Evolutionary conservation across 2,888 invertebrate genomes (phyloP).

Genomic region (Napeogenes inachia): DNA sequence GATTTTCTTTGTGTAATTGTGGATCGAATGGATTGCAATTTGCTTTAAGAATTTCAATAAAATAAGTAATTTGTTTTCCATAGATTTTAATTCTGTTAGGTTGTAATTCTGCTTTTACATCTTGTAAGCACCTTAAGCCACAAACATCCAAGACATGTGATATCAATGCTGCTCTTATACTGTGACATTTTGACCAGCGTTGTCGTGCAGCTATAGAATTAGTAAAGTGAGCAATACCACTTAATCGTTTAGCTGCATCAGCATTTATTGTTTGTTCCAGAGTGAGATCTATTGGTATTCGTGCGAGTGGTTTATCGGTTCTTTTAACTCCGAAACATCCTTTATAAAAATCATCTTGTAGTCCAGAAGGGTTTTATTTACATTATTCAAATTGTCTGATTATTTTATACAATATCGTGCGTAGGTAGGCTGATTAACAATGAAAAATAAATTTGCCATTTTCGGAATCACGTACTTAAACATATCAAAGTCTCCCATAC

Average conservation of each 20-base stretch:
- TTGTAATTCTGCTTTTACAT: slow-evolving; percentile 34
- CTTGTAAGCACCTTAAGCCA: slow-evolving; percentile 30
- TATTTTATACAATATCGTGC: background rate
- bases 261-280: slow-evolving; percentile 38
- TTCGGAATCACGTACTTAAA: background rate
- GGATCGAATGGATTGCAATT: slow-evolving; percentile 9
- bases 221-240: slow-evolving; percentile 28
- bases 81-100: slow-evolving; percentile 14
- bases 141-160: slow-evolving; percentile 28
- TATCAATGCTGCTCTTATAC: slow-evolving; percentile 29
- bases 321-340: slow-evolving; percentile 12
- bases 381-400: slow-evolving; percentile 6
- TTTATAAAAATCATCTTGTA: slow-evolving; percentile 4
- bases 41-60: slow-evolving; percentile 7
- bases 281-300: slow-evolving; percentile 16
- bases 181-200: slow-evolving; percentile 27
- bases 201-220: slow-evolving; percentile 23
- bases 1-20: slow-evolving; percentile 1
- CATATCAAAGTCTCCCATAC: background rate
- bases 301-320: slow-evolving; percentile 10
- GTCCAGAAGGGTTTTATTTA: background rate
- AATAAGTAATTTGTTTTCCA: slow-evolving; percentile 9
- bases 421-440: slow-evolving; percentile 10
- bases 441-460: slow-evolving; percentile 7
- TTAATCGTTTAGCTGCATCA: slow-evolving; percentile 33